phyloP scores from a whole-genome alignment of 2,888 invertebrate species.

The Sphaerophoria rueppellii region DNA sequence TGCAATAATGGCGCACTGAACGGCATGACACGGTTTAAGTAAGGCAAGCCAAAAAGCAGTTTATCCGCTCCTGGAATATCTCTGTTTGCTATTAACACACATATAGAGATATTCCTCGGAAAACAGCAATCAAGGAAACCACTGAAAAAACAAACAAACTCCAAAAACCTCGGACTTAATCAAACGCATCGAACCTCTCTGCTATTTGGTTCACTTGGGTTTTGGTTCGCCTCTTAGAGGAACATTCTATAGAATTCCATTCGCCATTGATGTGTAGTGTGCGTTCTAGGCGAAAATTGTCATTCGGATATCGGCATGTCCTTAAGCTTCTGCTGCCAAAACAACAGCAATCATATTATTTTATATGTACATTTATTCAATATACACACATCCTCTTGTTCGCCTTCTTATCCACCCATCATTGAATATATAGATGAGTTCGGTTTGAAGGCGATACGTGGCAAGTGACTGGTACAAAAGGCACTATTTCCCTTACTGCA shows the following conservation, averaged over 20 bases:
- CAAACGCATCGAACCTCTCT: slow-evolving; percentile 49
- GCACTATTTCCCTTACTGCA: slow-evolving; percentile 51
- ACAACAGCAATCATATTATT: slow-evolving; percentile 70
- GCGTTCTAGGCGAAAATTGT: slow-evolving; percentile 53
- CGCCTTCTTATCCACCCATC: neutral
- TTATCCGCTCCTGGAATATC: neutral
- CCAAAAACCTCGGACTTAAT: slow-evolving; percentile 59
- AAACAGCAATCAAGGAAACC: slow-evolving; percentile 52
- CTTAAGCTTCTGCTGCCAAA: slow-evolving; percentile 64
- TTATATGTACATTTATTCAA: slow-evolving; percentile 49
- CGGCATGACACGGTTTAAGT: too few relatives aligned
- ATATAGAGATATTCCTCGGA: neutral
- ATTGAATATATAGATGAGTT: neutral
- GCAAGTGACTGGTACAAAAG: slow-evolving; percentile 39
- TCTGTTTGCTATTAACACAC: slow-evolving; percentile 3
- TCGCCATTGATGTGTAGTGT: slow-evolving; percentile 8
- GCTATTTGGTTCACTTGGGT: neutral
- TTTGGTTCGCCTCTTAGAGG: neutral
- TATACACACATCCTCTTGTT: slow-evolving; percentile 33
- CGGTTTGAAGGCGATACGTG: neutral
- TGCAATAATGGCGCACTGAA: too few relatives aligned
- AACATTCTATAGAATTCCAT: slow-evolving; percentile 40
- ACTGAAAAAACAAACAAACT: slow-evolving; percentile 62
- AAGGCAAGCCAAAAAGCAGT: too few relatives aligned
- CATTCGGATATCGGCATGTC: slow-evolving; percentile 68